Evolutionary conservation across 2,888 invertebrate genomes (phyloP).

Genomic region (Alsophila aescularia): DNA sequence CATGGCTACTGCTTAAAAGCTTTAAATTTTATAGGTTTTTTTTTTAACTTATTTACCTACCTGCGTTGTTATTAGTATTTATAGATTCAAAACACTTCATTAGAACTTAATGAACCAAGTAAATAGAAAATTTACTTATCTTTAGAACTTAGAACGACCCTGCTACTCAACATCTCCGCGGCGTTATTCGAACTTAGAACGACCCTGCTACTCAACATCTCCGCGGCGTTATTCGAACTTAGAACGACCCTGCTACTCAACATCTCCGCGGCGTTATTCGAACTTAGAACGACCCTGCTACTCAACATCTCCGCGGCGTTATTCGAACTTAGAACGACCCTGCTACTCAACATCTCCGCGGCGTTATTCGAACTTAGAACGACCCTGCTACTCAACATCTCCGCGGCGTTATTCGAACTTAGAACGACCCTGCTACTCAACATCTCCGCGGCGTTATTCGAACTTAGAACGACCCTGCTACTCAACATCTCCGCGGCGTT

Average conservation of each 20-base stretch:
- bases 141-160: neutral
- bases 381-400: conserved; percentile 8
- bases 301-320: conserved; percentile 11
- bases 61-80: no score
- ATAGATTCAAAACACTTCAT: neutral
- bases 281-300: conserved; percentile 1
- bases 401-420: conserved; percentile 7
- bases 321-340: conserved; percentile 1
- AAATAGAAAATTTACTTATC: conserved; percentile 4
- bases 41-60: no score
- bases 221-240: conserved; percentile 7
- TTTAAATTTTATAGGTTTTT: no score
- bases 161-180: conserved; percentile 9
- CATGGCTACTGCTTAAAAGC: no score
- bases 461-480: conserved; percentile 1
- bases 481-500: conserved; percentile 11
- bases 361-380: conserved; percentile 8
- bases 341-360: conserved; percentile 9
- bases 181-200: conserved; percentile 8
- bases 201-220: conserved; percentile 8
- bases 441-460: conserved; percentile 6
- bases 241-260: conserved; percentile 2
- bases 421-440: conserved; percentile 2
- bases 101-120: neutral
- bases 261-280: conserved; percentile 6